A percentile compares a stretch with the other conserved stretches of the same genome.
Conservation (phyloP, 2,888 invertebrate genomes). For the Lysandra coridon region DNA sequence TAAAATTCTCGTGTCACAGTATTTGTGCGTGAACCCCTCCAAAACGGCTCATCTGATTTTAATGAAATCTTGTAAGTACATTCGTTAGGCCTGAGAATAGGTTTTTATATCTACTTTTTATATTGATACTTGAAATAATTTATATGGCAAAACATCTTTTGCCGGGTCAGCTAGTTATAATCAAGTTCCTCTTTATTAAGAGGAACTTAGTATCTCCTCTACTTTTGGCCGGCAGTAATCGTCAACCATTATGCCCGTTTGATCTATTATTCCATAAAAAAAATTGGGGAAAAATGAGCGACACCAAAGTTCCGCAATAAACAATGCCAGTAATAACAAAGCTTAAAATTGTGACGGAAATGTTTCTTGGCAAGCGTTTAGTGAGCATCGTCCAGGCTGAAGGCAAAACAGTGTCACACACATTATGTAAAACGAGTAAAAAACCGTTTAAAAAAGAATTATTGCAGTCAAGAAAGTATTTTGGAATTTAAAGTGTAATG, state of each 20-base stretch:
- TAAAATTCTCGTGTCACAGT: too few relatives aligned
- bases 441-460: too few relatives aligned
- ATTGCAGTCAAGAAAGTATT: background rate
- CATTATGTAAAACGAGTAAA: background rate
- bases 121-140: too few relatives aligned
- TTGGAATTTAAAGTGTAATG: background rate
- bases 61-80: too few relatives aligned
- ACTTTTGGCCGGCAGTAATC: background rate
- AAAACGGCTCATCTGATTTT: too few relatives aligned
- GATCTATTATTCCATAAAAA: background rate
- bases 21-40: too few relatives aligned
- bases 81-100: too few relatives aligned
- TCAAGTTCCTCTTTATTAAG: too few relatives aligned
- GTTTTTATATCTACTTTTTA: too few relatives aligned
- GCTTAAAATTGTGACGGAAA: constrained; percentile 4
- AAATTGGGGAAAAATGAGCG: background rate
- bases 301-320: background rate
- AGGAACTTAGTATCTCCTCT: background rate
- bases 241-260: background rate
- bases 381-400: background rate
- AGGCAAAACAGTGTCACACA: constrained; percentile 2
- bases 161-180: too few relatives aligned
- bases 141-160: too few relatives aligned
- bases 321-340: constrained; percentile 5
- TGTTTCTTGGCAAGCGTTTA: constrained; percentile 13